phyloP scores from a whole-genome alignment of 2,797 vertebrate genomes.

The Pangasius sanitwongsei region DNA sequence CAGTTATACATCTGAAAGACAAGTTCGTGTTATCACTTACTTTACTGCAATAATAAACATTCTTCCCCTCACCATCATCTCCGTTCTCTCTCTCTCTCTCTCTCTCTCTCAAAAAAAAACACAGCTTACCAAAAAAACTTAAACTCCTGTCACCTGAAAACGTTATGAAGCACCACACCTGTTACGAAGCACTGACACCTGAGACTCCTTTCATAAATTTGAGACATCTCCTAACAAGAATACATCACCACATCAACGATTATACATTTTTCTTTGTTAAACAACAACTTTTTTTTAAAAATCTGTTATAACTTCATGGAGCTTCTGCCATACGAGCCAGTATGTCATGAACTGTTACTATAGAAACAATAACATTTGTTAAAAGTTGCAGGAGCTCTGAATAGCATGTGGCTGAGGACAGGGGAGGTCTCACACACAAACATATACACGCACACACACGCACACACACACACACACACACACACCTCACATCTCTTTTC shows the following conservation, averaged over 20 bases:
- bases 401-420: constrained; percentile 75
- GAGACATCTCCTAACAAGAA: no score
- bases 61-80: no score
- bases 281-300: background rate
- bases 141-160: no score
- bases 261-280: background rate
- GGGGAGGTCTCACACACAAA: constrained; percentile 58
- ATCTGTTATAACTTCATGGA: background rate
- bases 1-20: no score
- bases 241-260: background rate
- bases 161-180: no score
- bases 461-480: background rate
- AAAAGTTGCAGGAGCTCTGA: constrained; percentile 50
- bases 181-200: background rate
- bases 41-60: no score
- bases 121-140: no score
- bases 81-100: no score
- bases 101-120: no score
- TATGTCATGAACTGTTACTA: background rate
- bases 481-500: background rate
- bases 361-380: background rate
- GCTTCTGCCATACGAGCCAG: background rate
- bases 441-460: background rate
- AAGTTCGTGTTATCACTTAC: no score
- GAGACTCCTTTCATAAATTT: no score